Conservation (phyloP, 2,888 invertebrate species). For the Gastracanthus pulcherrimus region DNA sequence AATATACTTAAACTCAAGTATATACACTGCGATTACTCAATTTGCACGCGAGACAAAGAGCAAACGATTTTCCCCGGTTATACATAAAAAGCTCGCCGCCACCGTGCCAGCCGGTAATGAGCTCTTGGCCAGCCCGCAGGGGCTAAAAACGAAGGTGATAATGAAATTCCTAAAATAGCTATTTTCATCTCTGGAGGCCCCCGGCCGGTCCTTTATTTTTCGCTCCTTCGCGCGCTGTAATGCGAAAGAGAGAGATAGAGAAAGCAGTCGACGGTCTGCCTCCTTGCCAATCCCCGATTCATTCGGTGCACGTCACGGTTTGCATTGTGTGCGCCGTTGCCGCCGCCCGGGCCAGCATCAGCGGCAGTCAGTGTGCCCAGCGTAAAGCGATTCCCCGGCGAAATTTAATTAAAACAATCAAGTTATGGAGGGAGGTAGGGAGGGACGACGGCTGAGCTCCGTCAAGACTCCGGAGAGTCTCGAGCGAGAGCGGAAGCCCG, state of each 20-base stretch:
- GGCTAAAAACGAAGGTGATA: constrained; percentile 1
- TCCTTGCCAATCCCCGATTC: constrained; percentile 62
- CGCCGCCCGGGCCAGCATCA: no score
- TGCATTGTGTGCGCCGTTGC: constrained; percentile 73
- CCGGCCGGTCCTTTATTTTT: constrained; percentile 16
- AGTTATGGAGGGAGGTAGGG: constrained; percentile 75
- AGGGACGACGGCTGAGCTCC: constrained; percentile 49
- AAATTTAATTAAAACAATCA: constrained; percentile 78
- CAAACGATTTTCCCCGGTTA: background rate
- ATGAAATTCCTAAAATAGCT: constrained; percentile 46
- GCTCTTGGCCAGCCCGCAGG: background rate
- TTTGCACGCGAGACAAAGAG: background rate
- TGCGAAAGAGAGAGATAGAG: background rate
- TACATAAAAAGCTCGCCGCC: background rate
- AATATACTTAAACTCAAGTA: no score
- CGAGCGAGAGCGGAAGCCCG: no score
- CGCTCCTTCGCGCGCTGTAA: constrained; percentile 14
- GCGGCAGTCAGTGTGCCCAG: constrained; percentile 71
- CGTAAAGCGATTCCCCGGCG: constrained; percentile 75
- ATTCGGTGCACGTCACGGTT: constrained; percentile 75
- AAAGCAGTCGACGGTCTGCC: background rate
- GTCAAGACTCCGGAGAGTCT: no score
- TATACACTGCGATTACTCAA: no score
- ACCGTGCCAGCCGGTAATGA: no score
- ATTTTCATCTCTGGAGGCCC: constrained; percentile 26